Evolutionary conservation across 2,113 vertebrate genomes (phyloP).

Genomic region (Galeopterus variegatus): DNA sequence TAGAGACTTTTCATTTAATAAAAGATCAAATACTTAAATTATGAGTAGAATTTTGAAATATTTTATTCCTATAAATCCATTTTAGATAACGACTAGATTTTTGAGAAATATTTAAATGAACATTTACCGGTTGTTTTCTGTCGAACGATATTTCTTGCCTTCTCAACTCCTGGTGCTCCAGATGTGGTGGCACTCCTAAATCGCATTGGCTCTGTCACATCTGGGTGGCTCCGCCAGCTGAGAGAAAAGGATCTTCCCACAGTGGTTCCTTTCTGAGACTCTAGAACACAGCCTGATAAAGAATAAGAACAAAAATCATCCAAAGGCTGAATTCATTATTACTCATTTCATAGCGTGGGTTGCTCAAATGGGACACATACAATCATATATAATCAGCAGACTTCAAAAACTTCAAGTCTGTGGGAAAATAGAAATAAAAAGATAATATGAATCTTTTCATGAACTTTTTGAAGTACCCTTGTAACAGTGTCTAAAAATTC

Average conservation of each 20-base stretch:
- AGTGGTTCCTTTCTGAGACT: conserved; percentile 93
- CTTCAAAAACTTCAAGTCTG: neutral
- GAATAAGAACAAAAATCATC: neutral
- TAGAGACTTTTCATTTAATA: neutral
- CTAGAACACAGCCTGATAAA: conserved; percentile 91
- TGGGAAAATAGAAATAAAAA: no score
- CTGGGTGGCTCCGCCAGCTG: conserved; percentile 96
- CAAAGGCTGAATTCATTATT: neutral
- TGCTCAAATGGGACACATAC: neutral
- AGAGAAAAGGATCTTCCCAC: conserved; percentile 97
- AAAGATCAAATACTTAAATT: neutral
- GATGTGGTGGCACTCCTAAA: conserved; percentile 98
- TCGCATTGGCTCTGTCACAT: conserved; percentile 96
- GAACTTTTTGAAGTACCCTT: no score
- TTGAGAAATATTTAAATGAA: conserved; percentile 6
- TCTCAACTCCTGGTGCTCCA: conserved; percentile 97
- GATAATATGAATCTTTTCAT: no score
- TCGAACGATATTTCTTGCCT: conserved; percentile 95
- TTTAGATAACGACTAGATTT: conserved; percentile 20
- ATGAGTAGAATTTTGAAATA: conserved; percentile 57
- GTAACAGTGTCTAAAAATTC: neutral
- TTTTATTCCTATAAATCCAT: neutral
- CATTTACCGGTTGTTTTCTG: conserved; percentile 96
- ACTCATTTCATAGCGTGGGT: neutral
- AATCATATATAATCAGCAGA: neutral